Evolutionary conservation across 1,140 invertebrate species (phyloP).

Genomic region (Drosophila ananassae): DNA sequence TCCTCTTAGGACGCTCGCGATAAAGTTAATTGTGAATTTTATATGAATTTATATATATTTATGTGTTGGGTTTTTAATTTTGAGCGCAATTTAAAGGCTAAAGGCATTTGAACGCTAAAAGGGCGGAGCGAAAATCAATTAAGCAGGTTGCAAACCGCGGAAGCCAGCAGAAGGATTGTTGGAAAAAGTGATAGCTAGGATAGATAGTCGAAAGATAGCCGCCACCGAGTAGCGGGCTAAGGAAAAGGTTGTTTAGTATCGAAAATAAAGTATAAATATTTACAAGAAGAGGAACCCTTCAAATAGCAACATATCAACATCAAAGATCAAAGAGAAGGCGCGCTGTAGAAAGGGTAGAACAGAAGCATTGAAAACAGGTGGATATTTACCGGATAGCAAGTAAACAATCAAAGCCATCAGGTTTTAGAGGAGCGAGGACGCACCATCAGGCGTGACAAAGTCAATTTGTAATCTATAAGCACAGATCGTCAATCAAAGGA

Average conservation of each 20-base stretch:
- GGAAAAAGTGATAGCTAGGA: slow-evolving; percentile 55
- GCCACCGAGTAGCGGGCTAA: slow-evolving; percentile 37
- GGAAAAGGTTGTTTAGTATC: slow-evolving; percentile 70
- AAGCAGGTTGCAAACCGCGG: slow-evolving; percentile 26
- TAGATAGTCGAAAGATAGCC: slow-evolving; percentile 27
- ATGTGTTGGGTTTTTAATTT: slow-evolving; percentile 64
- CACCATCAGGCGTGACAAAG: slow-evolving; percentile 19
- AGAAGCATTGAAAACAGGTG: slow-evolving; percentile 19
- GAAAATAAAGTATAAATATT: slow-evolving; percentile 78
- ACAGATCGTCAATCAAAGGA: slow-evolving; percentile 62
- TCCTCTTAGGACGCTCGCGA: slow-evolving; percentile 6
- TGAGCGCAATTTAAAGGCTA: slow-evolving; percentile 54
- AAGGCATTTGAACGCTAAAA: slow-evolving; percentile 4
- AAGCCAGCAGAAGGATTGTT: slow-evolving; percentile 19
- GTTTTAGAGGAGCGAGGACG: not conserved
- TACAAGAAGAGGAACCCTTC: slow-evolving; percentile 61
- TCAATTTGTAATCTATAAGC: slow-evolving; percentile 61
- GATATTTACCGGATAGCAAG: slow-evolving; percentile 9
- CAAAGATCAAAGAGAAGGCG: slow-evolving; percentile 32
- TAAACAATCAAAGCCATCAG: slow-evolving; percentile 7
- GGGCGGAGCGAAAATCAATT: slow-evolving; percentile 41
- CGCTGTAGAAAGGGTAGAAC: slow-evolving; percentile 22
- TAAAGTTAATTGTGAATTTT: slow-evolving; percentile 35
- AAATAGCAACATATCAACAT: slow-evolving; percentile 76
- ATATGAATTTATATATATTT: slow-evolving; percentile 50